A percentile compares a stretch with the other conserved stretches of the same genome.
These are phyloP conservation scores for Axinella damicornis DNA, from an alignment of 37 sponge, comb jelly and placozoan genomes.

Conservation along the genomic window DNA sequence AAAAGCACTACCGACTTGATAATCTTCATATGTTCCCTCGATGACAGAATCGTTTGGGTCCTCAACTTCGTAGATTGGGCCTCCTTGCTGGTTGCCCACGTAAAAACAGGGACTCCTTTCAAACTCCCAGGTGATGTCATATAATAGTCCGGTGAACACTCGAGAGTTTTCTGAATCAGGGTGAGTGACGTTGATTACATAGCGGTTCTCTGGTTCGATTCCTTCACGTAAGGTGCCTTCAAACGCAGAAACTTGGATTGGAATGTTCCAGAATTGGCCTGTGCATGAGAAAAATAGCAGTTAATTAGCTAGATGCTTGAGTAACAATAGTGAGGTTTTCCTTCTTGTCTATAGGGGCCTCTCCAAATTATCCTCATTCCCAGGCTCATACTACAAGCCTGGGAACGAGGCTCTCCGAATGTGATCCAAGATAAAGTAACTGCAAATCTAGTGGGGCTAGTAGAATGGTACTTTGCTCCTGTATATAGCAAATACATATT, in stretches of 20 bases:
- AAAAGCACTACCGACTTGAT: constrained; percentile 14
- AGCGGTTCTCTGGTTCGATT: constrained; percentile 11
- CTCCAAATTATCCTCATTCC: too few species aligned
- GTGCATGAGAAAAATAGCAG: not conserved
- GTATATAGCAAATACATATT: too few species aligned
- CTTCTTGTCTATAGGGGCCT: too few species aligned
- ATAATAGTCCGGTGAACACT: constrained; percentile 49
- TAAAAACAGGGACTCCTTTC: constrained; percentile 33
- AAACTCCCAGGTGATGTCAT: constrained; percentile 44
- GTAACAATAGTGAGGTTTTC: too few species aligned
- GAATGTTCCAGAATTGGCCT: constrained; percentile 80
- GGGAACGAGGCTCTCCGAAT: too few species aligned
- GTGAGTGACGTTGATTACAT: constrained; percentile 35
- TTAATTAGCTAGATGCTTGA: not conserved
- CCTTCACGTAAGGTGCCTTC: not conserved
- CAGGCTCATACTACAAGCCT: too few species aligned
- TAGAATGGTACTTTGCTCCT: too few species aligned
- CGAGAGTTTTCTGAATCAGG: constrained; percentile 7
- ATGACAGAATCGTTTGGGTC: constrained; percentile 68
- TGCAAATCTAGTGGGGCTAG: too few species aligned
- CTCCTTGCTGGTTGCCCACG: constrained; percentile 61
- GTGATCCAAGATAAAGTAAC: too few species aligned
- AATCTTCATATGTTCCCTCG: constrained; percentile 56
- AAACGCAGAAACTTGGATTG: constrained; percentile 18
- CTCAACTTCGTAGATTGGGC: constrained; percentile 39